Evolutionary conservation across 2,888 invertebrate genomes (phyloP).

Genomic region (Parnassius apollo): DNA sequence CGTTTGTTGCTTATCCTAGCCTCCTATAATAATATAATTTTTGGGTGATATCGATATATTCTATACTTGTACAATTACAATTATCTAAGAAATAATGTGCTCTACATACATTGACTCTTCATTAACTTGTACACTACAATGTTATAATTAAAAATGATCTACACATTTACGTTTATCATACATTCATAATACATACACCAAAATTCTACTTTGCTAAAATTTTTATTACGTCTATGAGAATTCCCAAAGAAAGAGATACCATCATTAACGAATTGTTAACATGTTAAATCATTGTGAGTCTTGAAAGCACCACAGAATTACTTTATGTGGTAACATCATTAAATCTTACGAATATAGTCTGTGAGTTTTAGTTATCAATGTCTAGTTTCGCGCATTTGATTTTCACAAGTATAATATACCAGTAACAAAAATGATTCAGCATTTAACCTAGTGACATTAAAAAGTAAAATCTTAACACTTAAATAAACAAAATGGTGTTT

Average conservation of each 20-base stretch:
- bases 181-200: constrained; percentile 1
- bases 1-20: no score
- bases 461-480: constrained; percentile 28
- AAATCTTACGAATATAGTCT: background rate
- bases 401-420: constrained; percentile 9
- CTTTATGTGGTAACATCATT: background rate
- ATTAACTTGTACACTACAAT: no score
- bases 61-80: no score
- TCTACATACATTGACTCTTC: no score
- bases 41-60: no score
- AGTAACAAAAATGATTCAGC: constrained; percentile 29
- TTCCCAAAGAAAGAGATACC: constrained; percentile 1
- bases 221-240: constrained; percentile 17
- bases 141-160: no score
- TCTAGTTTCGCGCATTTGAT: constrained; percentile 8
- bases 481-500: constrained; percentile 28
- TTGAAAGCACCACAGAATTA: background rate
- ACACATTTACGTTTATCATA: no score
- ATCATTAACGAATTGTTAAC: constrained; percentile 1
- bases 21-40: no score
- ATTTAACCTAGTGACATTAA: constrained; percentile 22
- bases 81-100: no score
- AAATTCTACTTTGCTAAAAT: background rate
- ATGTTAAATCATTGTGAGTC: constrained; percentile 4
- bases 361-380: background rate